These are phyloP conservation scores for Papilio machaon DNA, from an alignment of 1,140 invertebrate species.

Conservation along the genomic window DNA sequence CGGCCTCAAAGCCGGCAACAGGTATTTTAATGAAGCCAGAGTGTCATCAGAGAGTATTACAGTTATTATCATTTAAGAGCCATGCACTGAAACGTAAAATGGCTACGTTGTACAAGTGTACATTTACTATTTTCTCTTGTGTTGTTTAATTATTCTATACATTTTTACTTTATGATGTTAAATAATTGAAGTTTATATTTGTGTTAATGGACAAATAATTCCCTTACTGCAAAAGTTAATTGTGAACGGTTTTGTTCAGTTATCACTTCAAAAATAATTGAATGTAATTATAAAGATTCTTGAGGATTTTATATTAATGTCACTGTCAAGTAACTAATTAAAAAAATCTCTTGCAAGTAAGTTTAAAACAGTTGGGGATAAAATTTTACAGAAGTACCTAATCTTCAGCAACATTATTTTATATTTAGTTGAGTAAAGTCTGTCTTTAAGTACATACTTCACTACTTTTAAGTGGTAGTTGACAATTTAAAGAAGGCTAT, in stretches of 20 bases:
- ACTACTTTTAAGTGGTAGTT: background rate
- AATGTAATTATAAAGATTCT: background rate
- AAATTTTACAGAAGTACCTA: background rate
- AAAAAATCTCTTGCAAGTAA: background rate
- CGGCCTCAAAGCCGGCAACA: constrained; percentile 23
- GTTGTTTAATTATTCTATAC: background rate
- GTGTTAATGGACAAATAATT: too few species aligned
- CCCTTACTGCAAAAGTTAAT: too few species aligned
- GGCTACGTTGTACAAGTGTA: background rate
- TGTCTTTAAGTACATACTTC: background rate
- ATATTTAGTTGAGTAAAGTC: background rate
- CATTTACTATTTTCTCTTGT: background rate
- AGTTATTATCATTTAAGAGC: constrained; percentile 20
- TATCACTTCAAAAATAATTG: background rate
- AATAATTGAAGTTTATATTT: background rate
- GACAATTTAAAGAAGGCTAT: background rate
- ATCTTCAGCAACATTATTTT: background rate
- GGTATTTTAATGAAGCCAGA: constrained; percentile 29
- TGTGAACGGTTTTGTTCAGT: background rate
- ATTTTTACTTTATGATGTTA: background rate
- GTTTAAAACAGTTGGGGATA: background rate
- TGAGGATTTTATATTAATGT: background rate
- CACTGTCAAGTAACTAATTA: too few species aligned
- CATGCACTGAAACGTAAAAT: background rate
- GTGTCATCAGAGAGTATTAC: constrained; percentile 11